Conservation (phyloP, 1,140 invertebrate genomes). For the Macrobrachium nipponense region DNA sequence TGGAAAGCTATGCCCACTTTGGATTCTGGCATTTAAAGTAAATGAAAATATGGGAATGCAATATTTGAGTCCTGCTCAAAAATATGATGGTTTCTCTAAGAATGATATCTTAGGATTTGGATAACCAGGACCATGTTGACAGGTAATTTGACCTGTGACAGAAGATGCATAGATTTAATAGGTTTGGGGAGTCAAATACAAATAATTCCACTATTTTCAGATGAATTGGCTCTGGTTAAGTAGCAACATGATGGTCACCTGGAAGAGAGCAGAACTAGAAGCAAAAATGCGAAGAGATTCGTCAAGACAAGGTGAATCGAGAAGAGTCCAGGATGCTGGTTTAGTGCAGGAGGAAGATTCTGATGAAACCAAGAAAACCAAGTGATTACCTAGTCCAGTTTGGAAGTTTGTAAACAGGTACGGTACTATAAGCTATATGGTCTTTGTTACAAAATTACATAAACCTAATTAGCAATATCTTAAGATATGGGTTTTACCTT, state of each 20-base stretch:
- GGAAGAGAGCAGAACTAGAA: conserved; percentile 46
- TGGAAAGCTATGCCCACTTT: no score
- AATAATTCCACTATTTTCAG: not conserved
- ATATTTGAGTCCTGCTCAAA: no score
- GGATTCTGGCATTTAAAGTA: no score
- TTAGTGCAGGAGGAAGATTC: not conserved
- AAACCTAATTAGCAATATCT: no score
- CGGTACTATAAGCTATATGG: no score
- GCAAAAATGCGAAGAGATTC: conserved; percentile 15
- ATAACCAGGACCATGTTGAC: not conserved
- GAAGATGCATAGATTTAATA: not conserved
- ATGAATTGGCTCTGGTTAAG: conserved; percentile 52
- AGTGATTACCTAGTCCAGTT: not conserved
- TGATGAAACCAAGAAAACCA: conserved; percentile 10
- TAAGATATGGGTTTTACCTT: no score
- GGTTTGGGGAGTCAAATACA: not conserved
- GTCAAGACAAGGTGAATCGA: not conserved
- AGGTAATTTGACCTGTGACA: not conserved
- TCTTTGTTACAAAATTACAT: no score
- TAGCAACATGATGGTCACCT: conserved; percentile 52
- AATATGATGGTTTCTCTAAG: no score
- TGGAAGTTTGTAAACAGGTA: no score
- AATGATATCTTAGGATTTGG: no score
- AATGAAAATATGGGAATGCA: no score
- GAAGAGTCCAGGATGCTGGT: not conserved